Evolutionary conservation across 2,888 invertebrate genomes (phyloP), one percentile per base, ranked within the genome.

Genomic region (Rhamnusium bicolor): DNA sequence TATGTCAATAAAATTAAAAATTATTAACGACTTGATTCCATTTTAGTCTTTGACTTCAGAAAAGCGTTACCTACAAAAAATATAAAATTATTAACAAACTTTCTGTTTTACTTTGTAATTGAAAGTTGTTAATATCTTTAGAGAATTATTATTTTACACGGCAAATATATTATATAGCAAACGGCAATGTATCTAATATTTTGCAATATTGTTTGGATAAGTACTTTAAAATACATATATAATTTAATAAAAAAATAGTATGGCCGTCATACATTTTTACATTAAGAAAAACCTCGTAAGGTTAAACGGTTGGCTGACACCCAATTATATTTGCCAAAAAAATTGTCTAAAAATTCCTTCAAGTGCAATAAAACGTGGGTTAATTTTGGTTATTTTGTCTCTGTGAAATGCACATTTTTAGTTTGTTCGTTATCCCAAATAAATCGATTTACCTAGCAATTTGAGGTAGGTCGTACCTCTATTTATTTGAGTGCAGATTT

Each of bases 301-400:
- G 69, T 67, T 69, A 65, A 69, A 54, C 49, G 27, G 58, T 69
- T 73, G 72, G 72, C 72, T 10, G n/a, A 0, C 12, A 6, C 65
- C 72, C 72, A 73, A 53, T 56, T 40, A 18, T 46, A 16, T 32
- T 65, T 73, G 72, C 69, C 72, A 73, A 46, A 73, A 73, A 73
- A 73, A 58, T 51, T 18, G 49, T 60, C 49, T 60, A 63, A 69
- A 69, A 73, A 68, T 63, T 65, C 21, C 32, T 47, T 10, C 46
- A 51, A 73, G 56, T 65, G 29, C 60, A 71, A 40, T 40, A 40
- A 49, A 63, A 40, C 8, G 12, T 8, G 40, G 40, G 10, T 12
- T 40, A 32, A 40, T 40, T 40, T n/a, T 10, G 40, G 40, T 40
- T 40, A 40, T 40, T 40, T 40, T 40, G 12, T n/a, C 40, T n/a